Evolutionary conservation across 2,888 invertebrate genomes (phyloP).

Genomic region (Thereva nobilitata): DNA sequence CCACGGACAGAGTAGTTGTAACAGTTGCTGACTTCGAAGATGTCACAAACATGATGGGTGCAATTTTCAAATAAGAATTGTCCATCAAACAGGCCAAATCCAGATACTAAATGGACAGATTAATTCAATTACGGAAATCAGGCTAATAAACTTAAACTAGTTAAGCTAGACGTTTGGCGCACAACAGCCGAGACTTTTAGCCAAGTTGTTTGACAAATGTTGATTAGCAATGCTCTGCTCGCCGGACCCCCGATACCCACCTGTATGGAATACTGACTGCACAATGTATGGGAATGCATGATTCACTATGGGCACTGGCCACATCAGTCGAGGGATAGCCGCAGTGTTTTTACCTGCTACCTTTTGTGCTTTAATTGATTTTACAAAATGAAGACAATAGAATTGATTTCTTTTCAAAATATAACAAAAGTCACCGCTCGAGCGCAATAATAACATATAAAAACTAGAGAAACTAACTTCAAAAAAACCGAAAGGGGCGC

Average conservation of each 20-base stretch:
- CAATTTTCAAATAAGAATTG: too few species aligned
- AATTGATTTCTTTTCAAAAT: slow-evolving; percentile 22
- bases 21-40: too few species aligned
- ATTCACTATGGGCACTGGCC: slow-evolving; percentile 1
- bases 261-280: slow-evolving; percentile 28
- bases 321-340: background rate
- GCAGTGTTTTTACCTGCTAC: slow-evolving; percentile 7
- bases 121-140: slow-evolving; percentile 8
- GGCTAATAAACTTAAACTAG: background rate
- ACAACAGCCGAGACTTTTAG: background rate
- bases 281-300: background rate
- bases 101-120: too few species aligned
- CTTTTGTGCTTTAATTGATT: slow-evolving; percentile 30
- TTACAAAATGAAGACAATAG: slow-evolving; percentile 12
- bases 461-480: slow-evolving; percentile 2
- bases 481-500: slow-evolving; percentile 11
- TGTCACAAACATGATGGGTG: too few species aligned
- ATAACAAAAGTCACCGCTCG: background rate
- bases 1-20: too few species aligned
- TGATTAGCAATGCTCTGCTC: background rate
- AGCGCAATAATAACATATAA: background rate
- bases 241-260: slow-evolving; percentile 18
- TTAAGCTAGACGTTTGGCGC: background rate
- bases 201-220: background rate
- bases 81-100: too few species aligned